Conservation (phyloP, 2,888 invertebrate species). For the Drosophila siamana region DNA sequence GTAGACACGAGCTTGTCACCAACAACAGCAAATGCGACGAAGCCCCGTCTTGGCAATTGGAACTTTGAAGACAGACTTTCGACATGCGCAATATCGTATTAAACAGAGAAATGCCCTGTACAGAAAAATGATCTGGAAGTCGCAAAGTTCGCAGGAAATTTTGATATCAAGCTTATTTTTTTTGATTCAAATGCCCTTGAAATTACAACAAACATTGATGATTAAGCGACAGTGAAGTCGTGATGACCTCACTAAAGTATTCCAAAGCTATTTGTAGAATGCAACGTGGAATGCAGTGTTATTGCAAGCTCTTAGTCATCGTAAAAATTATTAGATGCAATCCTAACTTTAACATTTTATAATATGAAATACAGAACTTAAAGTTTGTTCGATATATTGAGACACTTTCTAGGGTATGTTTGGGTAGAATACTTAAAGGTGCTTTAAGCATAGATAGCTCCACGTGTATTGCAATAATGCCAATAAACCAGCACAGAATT, state of each 20-base stretch:
- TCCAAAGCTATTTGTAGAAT: neutral
- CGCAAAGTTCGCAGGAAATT: neutral
- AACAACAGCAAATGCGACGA: conserved; percentile 16
- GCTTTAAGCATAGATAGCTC: neutral
- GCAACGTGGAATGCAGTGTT: neutral
- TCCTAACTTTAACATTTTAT: neutral
- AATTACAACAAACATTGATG: neutral
- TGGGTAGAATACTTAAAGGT: neutral
- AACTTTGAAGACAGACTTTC: conserved; percentile 37
- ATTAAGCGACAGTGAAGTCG: neutral
- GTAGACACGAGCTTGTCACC: conserved; percentile 57
- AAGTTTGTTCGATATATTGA: too few species aligned
- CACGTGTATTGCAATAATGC: neutral
- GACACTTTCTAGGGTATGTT: conserved; percentile 3
- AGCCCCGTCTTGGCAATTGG: conserved; percentile 25
- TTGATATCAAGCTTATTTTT: neutral
- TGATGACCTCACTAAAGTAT: neutral
- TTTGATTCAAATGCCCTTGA: neutral
- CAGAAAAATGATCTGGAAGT: neutral
- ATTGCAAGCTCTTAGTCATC: neutral
- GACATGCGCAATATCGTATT: conserved; percentile 27
- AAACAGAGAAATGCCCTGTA: neutral
- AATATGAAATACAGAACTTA: neutral
- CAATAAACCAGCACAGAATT: neutral
- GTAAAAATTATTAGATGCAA: neutral